Evolutionary conservation across 2,797 vertebrate genomes (phyloP), one percentile per base, ranked within the genome.

Genomic region (Euthynnus affinis): DNA sequence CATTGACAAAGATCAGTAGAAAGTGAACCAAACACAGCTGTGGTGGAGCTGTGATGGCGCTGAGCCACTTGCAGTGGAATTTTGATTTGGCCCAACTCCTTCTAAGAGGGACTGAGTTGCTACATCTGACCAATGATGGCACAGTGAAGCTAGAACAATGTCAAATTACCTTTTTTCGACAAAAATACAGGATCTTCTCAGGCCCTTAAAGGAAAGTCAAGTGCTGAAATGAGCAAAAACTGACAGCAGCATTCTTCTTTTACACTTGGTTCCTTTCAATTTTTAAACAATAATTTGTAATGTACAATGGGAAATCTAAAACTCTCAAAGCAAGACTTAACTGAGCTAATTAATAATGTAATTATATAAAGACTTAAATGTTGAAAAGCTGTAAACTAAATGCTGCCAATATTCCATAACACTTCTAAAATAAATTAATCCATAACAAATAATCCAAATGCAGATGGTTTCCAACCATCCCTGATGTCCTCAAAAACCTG

Each of bases 401-500:
- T 51, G 3, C 20, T 60, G 13, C 13, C 66, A 64, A 78, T 73
- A 51, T 74, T 55, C 37, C 9, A 8, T 44, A 67, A 78, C 18
- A 40, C 55, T 48, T 65, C 44, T 9, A 27, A 66, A 81, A 64
- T 20, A 69, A 25, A 81, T 74, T 15, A 71, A 71, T 65, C 20
- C 46, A 67, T 23, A 55, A 40, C 6, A 76, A 78, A 69, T 56
- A 66, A 68, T 75, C 14, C 18, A 66, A 71, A 77, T 55, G 23
- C 22, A 69, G 20, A 77, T 65, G 52, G 10, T 80, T 77, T 78
- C 27, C 40, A 72, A 51, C 20, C 46, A 63, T 83, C 32, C 32
- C 29, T 20, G 51, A 74, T 76, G 37, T 85, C 66, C 80, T 74
- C 49, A 87, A 62, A 32, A 63, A 5, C 5, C 22, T 62, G 81